Conservation (phyloP, 2,888 invertebrate genomes). For the Andrena haemorrhoa region DNA sequence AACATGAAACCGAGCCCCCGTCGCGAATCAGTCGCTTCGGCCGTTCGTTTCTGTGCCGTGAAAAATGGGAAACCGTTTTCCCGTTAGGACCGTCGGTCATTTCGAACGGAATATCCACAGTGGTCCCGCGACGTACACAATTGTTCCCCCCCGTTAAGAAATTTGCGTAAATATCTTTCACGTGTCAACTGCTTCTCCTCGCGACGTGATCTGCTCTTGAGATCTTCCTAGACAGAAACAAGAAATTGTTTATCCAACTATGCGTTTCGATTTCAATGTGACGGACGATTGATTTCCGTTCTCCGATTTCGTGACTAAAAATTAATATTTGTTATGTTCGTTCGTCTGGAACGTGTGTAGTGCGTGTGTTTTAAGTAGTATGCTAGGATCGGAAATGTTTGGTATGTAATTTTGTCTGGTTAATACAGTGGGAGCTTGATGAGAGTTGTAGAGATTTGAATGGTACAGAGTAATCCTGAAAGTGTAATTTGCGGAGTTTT, state of each 20-base stretch:
- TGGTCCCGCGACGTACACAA: neutral
- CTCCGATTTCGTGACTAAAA: too few relatives aligned
- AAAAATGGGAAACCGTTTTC: neutral
- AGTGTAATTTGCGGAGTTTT: too few relatives aligned
- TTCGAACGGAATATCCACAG: neutral
- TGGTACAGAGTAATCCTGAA: too few relatives aligned
- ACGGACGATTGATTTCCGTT: neutral
- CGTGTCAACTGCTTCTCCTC: neutral
- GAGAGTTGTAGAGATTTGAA: neutral
- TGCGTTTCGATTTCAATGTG: neutral
- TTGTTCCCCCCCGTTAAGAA: too few relatives aligned
- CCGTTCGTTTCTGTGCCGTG: neutral
- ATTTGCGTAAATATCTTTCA: neutral
- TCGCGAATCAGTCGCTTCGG: neutral
- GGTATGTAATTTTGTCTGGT: neutral
- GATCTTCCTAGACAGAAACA: neutral
- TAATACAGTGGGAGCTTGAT: neutral
- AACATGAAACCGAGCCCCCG: neutral
- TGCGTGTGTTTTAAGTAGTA: neutral
- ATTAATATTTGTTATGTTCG: too few relatives aligned
- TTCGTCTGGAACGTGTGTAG: neutral
- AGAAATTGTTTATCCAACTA: neutral
- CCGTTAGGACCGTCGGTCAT: neutral
- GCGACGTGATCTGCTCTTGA: neutral
- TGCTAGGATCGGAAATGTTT: neutral